Evolutionary conservation across 2,888 invertebrate species (phyloP).

Genomic region (Oscheius onirici): DNA sequence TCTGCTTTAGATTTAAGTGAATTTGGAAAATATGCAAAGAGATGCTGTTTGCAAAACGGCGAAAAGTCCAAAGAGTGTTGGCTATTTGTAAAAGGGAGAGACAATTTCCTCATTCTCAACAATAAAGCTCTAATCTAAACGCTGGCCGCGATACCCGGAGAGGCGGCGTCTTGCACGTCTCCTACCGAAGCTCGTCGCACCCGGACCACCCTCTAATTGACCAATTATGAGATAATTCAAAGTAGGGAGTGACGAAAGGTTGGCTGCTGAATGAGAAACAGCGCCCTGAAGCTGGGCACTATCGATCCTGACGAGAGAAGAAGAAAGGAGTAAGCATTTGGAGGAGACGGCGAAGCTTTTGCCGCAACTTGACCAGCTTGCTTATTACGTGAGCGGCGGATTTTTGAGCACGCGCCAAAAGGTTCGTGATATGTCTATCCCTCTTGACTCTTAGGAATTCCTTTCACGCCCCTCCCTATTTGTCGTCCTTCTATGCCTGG

Average conservation of each 20-base stretch:
- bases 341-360: slow-evolving; percentile 16
- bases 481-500: not conserved
- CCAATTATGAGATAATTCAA: slow-evolving; percentile 25
- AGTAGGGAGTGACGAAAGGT: slow-evolving; percentile 30
- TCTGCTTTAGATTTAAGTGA: too few species aligned
- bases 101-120: slow-evolving; percentile 17
- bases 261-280: slow-evolving; percentile 30
- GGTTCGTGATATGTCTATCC: slow-evolving; percentile 1
- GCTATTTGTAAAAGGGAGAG: not conserved
- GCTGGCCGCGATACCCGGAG: too few species aligned
- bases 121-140: not conserved
- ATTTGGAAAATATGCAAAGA: not conserved
- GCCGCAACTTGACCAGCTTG: slow-evolving; percentile 29
- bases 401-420: slow-evolving; percentile 20
- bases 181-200: not conserved
- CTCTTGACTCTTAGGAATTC: not conserved
- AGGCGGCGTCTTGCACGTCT: too few species aligned
- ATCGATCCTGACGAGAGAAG: slow-evolving; percentile 30
- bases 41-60: not conserved
- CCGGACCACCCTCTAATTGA: slow-evolving; percentile 1
- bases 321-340: slow-evolving; percentile 18
- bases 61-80: not conserved
- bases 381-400: slow-evolving; percentile 16
- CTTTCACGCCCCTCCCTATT: not conserved
- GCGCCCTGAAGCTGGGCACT: slow-evolving; percentile 29